Evolutionary conservation across 1,140 invertebrate genomes (phyloP).

Genomic region (Lordiphosa clarofinis): DNA sequence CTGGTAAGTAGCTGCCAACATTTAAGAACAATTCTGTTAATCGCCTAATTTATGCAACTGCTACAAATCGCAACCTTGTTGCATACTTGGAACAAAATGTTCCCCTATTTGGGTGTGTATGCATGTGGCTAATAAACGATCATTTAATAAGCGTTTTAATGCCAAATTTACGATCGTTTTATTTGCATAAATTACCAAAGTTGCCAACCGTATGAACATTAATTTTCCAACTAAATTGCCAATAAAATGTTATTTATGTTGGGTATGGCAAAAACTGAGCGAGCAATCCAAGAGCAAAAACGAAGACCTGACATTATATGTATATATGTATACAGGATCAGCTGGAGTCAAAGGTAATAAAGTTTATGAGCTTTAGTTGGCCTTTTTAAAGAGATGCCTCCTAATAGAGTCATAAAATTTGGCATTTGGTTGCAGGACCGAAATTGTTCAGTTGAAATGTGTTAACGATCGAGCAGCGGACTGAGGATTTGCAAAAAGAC

Average conservation of each 20-base stretch:
- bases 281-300: slow-evolving; percentile 10
- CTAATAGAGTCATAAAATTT: slow-evolving; percentile 67
- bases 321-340: slow-evolving; percentile 28
- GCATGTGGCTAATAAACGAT: slow-evolving; percentile 65
- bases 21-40: slow-evolving; percentile 69
- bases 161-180: slow-evolving; percentile 79
- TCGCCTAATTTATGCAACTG: slow-evolving; percentile 64
- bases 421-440: background rate
- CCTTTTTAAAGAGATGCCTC: slow-evolving; percentile 20
- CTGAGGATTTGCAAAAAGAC: too few species aligned
- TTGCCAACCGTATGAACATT: slow-evolving; percentile 73
- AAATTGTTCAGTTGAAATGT: background rate
- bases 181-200: slow-evolving; percentile 79
- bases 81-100: slow-evolving; percentile 19
- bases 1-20: slow-evolving; percentile 68
- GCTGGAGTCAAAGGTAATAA: slow-evolving; percentile 39
- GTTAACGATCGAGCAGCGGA: too few species aligned
- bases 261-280: slow-evolving; percentile 25
- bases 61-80: slow-evolving; percentile 70
- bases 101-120: slow-evolving; percentile 2
- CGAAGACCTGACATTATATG: slow-evolving; percentile 39
- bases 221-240: slow-evolving; percentile 74
- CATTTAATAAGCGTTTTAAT: slow-evolving; percentile 79
- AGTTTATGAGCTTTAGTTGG: slow-evolving; percentile 55
- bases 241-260: slow-evolving; percentile 79